These are phyloP conservation scores for Cataglyphis cursor DNA, from an alignment of 2,888 invertebrate genomes.

Conservation along the genomic window DNA sequence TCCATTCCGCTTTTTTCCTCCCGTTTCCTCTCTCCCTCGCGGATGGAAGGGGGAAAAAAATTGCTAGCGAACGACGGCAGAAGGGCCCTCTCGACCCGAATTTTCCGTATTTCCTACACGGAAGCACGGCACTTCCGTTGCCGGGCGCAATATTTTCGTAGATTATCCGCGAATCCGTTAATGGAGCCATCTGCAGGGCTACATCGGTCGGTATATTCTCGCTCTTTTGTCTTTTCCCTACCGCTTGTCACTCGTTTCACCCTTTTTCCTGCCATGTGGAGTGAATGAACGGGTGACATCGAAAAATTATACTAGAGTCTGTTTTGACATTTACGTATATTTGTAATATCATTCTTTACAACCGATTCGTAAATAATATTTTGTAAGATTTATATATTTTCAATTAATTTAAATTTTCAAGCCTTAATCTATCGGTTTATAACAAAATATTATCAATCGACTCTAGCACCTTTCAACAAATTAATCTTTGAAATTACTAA, in stretches of 20 bases:
- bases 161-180: constrained; percentile 66
- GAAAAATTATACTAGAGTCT: not conserved
- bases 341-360: not conserved
- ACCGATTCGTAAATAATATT: not conserved
- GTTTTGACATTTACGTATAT: constrained; percentile 19
- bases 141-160: constrained; percentile 71
- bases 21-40: constrained; percentile 56
- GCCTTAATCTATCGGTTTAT: not conserved
- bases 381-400: not conserved
- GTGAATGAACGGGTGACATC: constrained; percentile 14
- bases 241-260: constrained; percentile 42
- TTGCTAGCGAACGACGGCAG: constrained; percentile 72
- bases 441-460: not conserved
- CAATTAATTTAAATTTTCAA: constrained; percentile 1
- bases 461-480: no score
- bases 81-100: constrained; percentile 76
- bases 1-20: constrained; percentile 57
- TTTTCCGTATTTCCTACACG: constrained; percentile 71
- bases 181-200: constrained; percentile 49
- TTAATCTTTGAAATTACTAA: no score
- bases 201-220: constrained; percentile 52
- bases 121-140: constrained; percentile 66
- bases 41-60: constrained; percentile 68
- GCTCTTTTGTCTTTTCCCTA: constrained; percentile 23
- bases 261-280: not conserved